These are phyloP conservation scores for Anguilla japonica DNA, from an alignment of 2,113 vertebrate genomes.

Conservation along the genomic window DNA sequence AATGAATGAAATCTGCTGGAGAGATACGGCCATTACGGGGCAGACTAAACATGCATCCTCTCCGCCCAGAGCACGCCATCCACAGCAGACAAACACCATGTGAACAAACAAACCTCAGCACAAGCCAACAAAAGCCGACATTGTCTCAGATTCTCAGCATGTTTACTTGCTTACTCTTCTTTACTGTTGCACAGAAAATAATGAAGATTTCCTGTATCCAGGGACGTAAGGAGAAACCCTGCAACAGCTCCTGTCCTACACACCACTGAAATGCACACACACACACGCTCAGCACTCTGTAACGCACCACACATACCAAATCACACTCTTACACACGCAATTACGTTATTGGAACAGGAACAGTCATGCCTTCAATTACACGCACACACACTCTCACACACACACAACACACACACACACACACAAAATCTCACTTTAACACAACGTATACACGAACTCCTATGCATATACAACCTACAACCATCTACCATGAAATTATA, in stretches of 20 bases:
- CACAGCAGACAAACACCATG: neutral
- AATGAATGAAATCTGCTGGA: neutral
- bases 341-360: too few species aligned
- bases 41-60: neutral
- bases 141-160: neutral
- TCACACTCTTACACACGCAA: constrained; percentile 8
- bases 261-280: neutral
- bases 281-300: neutral
- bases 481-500: neutral
- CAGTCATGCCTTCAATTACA: neutral
- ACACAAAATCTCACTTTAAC: constrained; percentile 12
- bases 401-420: constrained; percentile 26
- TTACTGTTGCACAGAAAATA: neutral
- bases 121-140: neutral
- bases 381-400: constrained; percentile 23
- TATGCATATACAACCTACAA: neutral
- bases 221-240: neutral
- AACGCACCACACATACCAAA: neutral
- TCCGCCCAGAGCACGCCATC: neutral
- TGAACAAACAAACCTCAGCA: neutral
- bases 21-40: neutral
- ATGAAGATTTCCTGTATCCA: neutral
- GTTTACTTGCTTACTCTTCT: neutral
- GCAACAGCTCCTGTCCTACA: neutral
- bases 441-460: neutral